A percentile compares a stretch with the other conserved stretches of the same genome.
Conservation (phyloP, 2,797 vertebrate species). For the Peromyscus aztecus region DNA sequence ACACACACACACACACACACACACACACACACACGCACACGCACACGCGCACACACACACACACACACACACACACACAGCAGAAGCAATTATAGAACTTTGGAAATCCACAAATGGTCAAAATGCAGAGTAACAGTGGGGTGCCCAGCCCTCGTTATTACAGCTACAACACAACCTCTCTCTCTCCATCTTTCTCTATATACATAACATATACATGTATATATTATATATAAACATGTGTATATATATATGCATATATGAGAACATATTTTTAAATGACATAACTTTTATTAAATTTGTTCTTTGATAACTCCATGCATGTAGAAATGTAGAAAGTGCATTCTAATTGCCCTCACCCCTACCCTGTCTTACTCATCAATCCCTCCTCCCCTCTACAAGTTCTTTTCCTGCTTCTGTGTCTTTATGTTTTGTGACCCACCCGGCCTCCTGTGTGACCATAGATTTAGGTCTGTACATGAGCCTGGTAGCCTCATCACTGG, state of each 20-base stretch:
- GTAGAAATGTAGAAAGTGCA: background rate
- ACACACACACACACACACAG: background rate
- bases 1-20: background rate
- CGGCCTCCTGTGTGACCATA: background rate
- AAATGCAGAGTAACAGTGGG: background rate
- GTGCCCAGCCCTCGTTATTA: background rate
- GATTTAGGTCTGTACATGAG: background rate
- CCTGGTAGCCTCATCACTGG: background rate
- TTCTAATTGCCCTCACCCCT: background rate
- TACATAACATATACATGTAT: background rate
- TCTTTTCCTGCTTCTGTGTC: background rate
- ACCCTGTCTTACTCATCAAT: background rate
- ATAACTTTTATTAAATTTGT: background rate
- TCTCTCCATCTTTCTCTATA: background rate
- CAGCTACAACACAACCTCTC: background rate
- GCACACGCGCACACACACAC: background rate
- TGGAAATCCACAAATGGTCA: background rate
- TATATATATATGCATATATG: background rate
- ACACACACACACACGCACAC: background rate
- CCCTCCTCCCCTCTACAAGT: too few relatives aligned
- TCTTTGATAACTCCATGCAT: background rate
- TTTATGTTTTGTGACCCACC: background rate
- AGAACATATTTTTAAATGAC: background rate
- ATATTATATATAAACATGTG: background rate
- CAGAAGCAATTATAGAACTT: background rate